Base-by-base conservation (phyloP, 2,888 invertebrate species). In the Drosophila fulvimacula region DNA sequence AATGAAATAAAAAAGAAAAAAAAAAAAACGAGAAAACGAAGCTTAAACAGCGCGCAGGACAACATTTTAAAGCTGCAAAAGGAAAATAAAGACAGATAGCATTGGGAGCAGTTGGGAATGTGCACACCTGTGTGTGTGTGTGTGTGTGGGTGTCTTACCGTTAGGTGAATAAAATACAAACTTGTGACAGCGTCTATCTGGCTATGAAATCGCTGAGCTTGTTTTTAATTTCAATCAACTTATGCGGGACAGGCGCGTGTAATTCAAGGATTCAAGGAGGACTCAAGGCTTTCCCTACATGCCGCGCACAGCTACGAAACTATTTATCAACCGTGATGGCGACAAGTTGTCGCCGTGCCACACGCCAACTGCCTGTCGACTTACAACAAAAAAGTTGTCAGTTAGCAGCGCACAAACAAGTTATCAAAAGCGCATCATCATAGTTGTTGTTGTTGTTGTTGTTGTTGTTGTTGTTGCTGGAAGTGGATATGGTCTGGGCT, bases 391-490 rank as follows among this genome's bases (percentile, higher is more conserved):
- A 65, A 69, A 67, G 49, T 49, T 77, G 51, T 62, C 46, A 52
- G 62, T 62, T 48, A 39, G 11, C 27, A 63, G 39, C 49, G 44
- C 57, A 78, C 73, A 82, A 85, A 80, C 75, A 88, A 82, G 86
- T 82, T 83, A 82, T 83, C 83, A 85, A 88, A 82, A 88, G 87
- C 83, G 70, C 83, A 83, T 88, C 80, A 75, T 21, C 36, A n/a
- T 55, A 57, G 59, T 15, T 42, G 10, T 34, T 38, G 11, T 42
- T 38, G 34, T 34, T 21, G 38, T 38, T 36, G 32, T 32, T 27
- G 46, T 15, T 36, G 15, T 36, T 57, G 30, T 19, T 52, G 44
- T 38, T 36, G 32, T 27, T 27, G 41, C 21, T 51, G 51, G 9
- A 38, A n/a, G 42, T 41, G 51, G 55, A 42, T 63, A 58, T 51